Base-by-base conservation (phyloP, 2,797 vertebrate genomes). In the Chloroceryle amazona region DNA sequence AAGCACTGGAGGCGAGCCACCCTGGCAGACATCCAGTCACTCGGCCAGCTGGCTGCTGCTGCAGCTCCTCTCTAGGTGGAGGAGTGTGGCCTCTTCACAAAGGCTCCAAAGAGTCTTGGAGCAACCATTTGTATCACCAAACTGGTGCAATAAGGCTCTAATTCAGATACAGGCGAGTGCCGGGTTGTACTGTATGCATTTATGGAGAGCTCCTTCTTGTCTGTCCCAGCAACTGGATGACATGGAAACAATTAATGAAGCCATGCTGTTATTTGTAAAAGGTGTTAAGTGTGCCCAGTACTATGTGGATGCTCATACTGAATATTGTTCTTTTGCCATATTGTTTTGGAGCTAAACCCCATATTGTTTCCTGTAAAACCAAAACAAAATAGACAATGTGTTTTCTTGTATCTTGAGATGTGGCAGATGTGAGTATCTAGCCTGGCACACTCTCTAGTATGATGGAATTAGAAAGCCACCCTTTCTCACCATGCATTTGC, bases 101-200 rank as follows among this genome's bases (percentile, higher is more conserved):
- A 97, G 90, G 47, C 90, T 95, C 90, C 90, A 90, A 70, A 93
- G 73, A 93, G 5, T n/a, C 76, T 88, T 84, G 55, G 47, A 86
- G 83, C n/a, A 28, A 58, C 70, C 63, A 6, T 61, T 88, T 61
- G 66, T 31, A 21, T 61, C 2, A 3, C 91, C 25, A 62, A 16
- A 63, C 2, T n/a, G 4, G 26, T 1, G 57, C 90, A 94, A 86
- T 73, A 84, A 84, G 71, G 80, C 6, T 0, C 49, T 17, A 11
- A 47, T 41, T 55, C 6, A 13, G 71, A 42, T 41, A 58, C 52
- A 80, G 31, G 39, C 60, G 3, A 44, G 42, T 1, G 2, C 73
- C 73, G 35, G 14, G 73, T 92, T 31, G 1, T 44, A 26, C 41
- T 70, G 3, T 72, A 57, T 25, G 87, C 41, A 2, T 37, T 86